Conservation (phyloP, 2,113 vertebrate genomes). For the Macrotis lagotis region DNA sequence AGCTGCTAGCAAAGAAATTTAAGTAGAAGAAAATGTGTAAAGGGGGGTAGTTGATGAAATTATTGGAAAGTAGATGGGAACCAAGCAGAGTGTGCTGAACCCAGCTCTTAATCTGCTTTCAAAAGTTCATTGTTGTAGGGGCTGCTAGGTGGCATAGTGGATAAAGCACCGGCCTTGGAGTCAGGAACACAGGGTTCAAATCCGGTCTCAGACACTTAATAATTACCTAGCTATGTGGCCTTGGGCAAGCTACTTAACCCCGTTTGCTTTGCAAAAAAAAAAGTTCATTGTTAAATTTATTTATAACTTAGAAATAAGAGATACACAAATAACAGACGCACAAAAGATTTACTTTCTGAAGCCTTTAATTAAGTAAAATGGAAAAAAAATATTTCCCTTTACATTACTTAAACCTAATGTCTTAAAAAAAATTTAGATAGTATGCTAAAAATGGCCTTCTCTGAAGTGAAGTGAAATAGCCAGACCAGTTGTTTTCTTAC, state of each 20-base stretch:
- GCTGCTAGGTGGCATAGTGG: too few relatives aligned
- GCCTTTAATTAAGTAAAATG: not conserved
- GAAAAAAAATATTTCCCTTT: not conserved
- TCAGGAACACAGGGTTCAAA: too few relatives aligned
- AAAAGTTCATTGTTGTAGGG: not conserved
- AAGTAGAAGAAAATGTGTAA: not conserved
- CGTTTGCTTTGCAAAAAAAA: too few relatives aligned
- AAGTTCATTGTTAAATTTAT: too few relatives aligned
- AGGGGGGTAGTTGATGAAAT: not conserved
- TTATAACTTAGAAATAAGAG: too few relatives aligned
- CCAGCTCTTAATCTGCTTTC: not conserved
- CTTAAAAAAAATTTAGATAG: not conserved
- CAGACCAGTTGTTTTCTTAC: constrained; percentile 19
- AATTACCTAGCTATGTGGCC: too few relatives aligned
- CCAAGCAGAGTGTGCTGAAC: not conserved
- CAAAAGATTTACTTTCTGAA: constrained; percentile 26
- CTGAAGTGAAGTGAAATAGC: constrained; percentile 23
- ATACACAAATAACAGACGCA: not conserved
- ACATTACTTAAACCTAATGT: too few relatives aligned
- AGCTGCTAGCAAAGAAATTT: not conserved
- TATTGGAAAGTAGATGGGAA: not conserved
- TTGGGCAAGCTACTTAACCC: too few relatives aligned
- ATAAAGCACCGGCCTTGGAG: too few relatives aligned
- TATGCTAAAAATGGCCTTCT: constrained; percentile 5
- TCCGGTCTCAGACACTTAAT: too few relatives aligned